Base-by-base conservation (phyloP, 2,113 vertebrate species). In the Pan paniscus region DNA sequence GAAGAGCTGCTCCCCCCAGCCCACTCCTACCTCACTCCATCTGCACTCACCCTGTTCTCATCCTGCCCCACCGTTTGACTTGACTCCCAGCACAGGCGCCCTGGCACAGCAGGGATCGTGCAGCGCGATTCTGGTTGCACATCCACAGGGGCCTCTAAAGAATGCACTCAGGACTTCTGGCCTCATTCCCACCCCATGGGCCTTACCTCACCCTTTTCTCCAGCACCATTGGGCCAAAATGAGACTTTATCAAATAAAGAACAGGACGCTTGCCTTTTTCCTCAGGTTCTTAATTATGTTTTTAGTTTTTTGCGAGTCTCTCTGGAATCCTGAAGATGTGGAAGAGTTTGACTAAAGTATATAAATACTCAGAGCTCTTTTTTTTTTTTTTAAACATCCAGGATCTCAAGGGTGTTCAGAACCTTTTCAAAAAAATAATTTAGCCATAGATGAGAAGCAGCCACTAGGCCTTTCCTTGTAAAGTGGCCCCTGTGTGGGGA, bases 41-140 rank as follows among this genome's bases (percentile, higher is more conserved):
- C 22, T 46, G 38, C 40, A 11, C 9, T 43, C 13, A 2, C 67
- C 30, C 48, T 76, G 43, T 35, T 43, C 6, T 57, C 43, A 3
- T 81, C 70, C 46, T 23, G 22, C 32, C 50, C 40, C 64, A 61
- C 32, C 4, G 4, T 8, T 46, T 38, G 17, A 55, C n/a, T n/a
- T 48, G n/a, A 18, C 22, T 35, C 38, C 32, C 50, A 20, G 38
- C 13, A 23, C n/a, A 20, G 17, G 76, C 23, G 23, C 20, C 48
- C 18, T 43, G 13, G 17, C 57, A 75, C n/a, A 50, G 16, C n/a
- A 43, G 35, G 25, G n/a, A 35, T 10, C n/a, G 22, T 40, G 18
- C 16, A 0, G 27, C 9, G 27, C 9, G 55, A 57, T 32, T 75
- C 55, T 13, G 13, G 0, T 9, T 8, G 10, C 0, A 0, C 40